Base-by-base conservation (phyloP, 2,888 invertebrate genomes). In the Xiphydria camelus region DNA sequence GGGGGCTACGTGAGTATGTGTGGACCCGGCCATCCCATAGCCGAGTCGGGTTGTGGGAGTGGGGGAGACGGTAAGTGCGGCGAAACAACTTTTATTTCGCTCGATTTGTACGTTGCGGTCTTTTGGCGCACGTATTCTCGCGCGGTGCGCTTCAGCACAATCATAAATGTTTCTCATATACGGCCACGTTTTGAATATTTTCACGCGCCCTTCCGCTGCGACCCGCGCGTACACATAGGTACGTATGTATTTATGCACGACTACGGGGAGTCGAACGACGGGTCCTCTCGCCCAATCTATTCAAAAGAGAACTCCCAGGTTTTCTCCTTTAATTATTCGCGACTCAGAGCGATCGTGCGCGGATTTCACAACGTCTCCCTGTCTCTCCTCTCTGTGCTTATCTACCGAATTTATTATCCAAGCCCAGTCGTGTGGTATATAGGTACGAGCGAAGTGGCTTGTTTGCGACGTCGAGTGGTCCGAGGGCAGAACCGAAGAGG, bases 381-480 rank as follows among this genome's bases (percentile, higher is more conserved):
- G n/a, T n/a, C n/a, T n/a, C n/a, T n/a, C n/a, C n/a, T n/a, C n/a
- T 45, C 45, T 56, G 59, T 56, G 59, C 58, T 59, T 59, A 57
- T 58, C 58, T 51, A 54, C 52, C 53, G 51, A 58, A 60, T 60
- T 59, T 56, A 58, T 59, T 52, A 56, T 58, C 52, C n/a, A n/a
- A n/a, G 51, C 51, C 47, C 45, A 23, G 51, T 44, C 41, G 38
- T 10, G 10, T 9, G 21, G 25, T 18, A n/a, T n/a, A 29, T 39
- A 29, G 15, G 26, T 39, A 6, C 20, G 12, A 51, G 50, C 60
- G 52, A 55, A 64, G 61, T 57, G 60, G 64, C 65, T 66, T 66
- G 66, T 66, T 66, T 65, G 66, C 66, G 66, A 66, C 66, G 64
- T 66, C 62, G 58, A 66, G 66, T 64, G 57, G 56, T 54, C 55